A percentile compares a stretch with the other conserved stretches of the same genome.
phyloP scores from a whole-genome alignment of 2,113 vertebrate species.

The Craseonycteris thonglongyai region DNA sequence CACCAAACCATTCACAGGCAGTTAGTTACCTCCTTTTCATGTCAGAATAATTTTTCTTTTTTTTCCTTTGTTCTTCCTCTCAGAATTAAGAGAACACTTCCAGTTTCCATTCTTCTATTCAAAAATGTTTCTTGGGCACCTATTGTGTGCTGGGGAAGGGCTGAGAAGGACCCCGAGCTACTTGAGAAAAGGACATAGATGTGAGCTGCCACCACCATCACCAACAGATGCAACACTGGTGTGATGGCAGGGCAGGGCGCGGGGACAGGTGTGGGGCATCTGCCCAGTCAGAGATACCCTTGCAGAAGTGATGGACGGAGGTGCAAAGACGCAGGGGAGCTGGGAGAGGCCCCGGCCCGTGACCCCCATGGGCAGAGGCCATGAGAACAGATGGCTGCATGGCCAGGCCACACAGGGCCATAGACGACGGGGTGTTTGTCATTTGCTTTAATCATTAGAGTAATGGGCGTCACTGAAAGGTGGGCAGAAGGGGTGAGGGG shows the following conservation, averaged over 20 bases:
- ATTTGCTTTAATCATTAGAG: accelerated
- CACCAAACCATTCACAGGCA: background rate
- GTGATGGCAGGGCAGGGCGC: accelerated
- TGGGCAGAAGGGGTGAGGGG: accelerated
- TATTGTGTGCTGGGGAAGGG: background rate
- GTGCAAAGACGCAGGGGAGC: background rate
- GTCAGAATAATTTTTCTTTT: background rate
- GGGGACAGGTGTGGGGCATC: too few relatives aligned
- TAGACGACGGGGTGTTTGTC: background rate
- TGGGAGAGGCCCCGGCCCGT: too few relatives aligned
- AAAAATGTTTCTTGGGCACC: background rate
- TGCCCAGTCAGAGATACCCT: background rate
- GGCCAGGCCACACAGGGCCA: background rate
- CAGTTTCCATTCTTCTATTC: background rate
- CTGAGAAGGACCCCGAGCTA: too few relatives aligned
- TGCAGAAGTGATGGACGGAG: background rate
- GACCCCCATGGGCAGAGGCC: accelerated
- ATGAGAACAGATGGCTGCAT: background rate
- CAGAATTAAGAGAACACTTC: background rate
- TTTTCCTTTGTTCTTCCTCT: background rate
- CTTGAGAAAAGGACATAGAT: background rate
- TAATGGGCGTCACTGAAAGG: background rate
- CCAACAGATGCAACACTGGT: accelerated
- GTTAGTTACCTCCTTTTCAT: background rate
- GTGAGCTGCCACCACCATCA: accelerated